phyloP scores from a whole-genome alignment of 2,113 vertebrate species.

The Natator depressus region DNA sequence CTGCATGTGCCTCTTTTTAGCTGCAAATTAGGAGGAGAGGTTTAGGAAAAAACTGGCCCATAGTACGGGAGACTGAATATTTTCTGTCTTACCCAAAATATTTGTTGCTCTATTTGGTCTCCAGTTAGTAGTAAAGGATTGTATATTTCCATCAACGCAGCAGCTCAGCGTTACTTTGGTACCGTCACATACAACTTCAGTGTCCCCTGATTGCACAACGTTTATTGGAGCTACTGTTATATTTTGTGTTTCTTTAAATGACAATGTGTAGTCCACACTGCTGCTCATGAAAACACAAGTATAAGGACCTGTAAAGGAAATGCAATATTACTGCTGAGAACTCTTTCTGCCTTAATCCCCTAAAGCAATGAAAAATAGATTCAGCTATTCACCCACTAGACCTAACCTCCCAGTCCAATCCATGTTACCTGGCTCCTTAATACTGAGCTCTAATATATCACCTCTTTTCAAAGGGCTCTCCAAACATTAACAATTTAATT shows the following conservation, averaged over 20 bases:
- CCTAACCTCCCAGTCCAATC: neutral
- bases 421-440: neutral
- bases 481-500: neutral
- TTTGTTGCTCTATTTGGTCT: conserved; percentile 56
- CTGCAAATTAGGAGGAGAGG: neutral
- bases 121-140: conserved; percentile 63
- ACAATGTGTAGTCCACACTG: neutral
- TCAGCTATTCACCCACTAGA: neutral
- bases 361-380: neutral
- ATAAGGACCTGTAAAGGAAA: conserved; percentile 72
- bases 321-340: neutral
- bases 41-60: neutral
- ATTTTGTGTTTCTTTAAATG: neutral
- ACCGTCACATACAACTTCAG: conserved; percentile 58
- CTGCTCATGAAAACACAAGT: conserved; percentile 43
- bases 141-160: conserved; percentile 56
- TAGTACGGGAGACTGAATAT: neutral
- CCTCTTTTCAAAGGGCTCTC: neutral
- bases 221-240: conserved; percentile 15
- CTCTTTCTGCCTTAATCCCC: accelerated
- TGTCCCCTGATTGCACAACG: conserved; percentile 8
- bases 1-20: neutral
- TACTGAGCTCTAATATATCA: neutral
- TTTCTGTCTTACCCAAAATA: conserved; percentile 71
- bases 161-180: conserved; percentile 59